Evolutionary conservation across 2,113 vertebrate genomes (phyloP), one percentile per base, ranked within the genome.

Genomic region (Vimba vimba): DNA sequence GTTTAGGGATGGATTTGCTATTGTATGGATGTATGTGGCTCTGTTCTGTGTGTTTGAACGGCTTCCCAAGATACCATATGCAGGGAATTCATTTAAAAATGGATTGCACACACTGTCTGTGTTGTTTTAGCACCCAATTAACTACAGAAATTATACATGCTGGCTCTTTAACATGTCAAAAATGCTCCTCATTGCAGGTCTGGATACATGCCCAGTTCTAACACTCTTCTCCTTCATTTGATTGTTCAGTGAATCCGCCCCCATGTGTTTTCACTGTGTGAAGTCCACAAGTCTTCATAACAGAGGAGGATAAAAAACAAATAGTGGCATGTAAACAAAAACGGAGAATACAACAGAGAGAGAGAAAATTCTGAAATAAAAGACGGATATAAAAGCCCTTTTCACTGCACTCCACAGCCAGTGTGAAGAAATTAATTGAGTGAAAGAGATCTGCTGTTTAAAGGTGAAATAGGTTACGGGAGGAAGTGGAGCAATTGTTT

Each of bases 351-450:
- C 21, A 33, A 71, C 8, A 80, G 27, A 80, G 1, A 45, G 64
- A 66, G 66, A 81, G 82, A 60, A 23, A 85, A 55, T 50, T 52
- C 36, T 15, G 33, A 36, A 60, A 76, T 17, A 45, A 60, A 82
- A 59, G 79, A 71, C 57, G 60, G 62, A 79, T 74, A 33, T 60
- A 85, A 89, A 85, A 87, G 73, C 45, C 83, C 84, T 86, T 82
- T 88, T 79, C 85, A 86, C 59, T 47, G 33, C 60, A 81, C 80
- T 73, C 52, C 85, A 55, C 75, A 87, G 86, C 64, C 87, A 87
- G 85, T 88, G 90, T 83, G 87, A 85, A 87, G 88, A 90, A 93
- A 93, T 92, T 92, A 93, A 94, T 89, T 91, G 93, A 93, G 92
- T 92, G 91, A 91, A 89, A 93, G 92, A 92, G 89, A 90, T 89